phyloP scores from a whole-genome alignment of 2,113 vertebrate species.

The Mesoclemmys tuberculata region DNA sequence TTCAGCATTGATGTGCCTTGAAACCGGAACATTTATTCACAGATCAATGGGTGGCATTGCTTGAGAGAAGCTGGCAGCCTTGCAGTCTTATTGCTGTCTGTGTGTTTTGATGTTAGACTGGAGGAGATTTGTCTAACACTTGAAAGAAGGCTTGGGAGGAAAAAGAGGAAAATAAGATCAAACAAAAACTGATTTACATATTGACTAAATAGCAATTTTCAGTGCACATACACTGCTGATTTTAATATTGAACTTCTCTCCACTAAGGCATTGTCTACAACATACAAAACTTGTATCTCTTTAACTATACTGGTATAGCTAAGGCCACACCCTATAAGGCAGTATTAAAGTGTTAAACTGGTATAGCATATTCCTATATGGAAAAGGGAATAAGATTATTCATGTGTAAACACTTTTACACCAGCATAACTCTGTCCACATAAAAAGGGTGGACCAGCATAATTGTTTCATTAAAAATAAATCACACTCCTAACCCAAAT shows the following conservation, averaged over 20 bases:
- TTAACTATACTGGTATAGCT: not conserved
- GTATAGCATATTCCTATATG: not conserved
- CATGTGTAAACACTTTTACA: not conserved
- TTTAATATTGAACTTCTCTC: not conserved
- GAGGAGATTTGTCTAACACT: slow-evolving; percentile 65
- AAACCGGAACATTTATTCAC: slow-evolving; percentile 74
- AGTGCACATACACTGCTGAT: not conserved
- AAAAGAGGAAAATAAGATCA: slow-evolving; percentile 31
- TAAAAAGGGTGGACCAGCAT: not conserved
- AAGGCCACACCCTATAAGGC: not conserved
- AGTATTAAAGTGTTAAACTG: not conserved
- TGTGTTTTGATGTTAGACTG: slow-evolving; percentile 63
- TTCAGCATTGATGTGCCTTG: slow-evolving; percentile 65
- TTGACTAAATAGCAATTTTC: slow-evolving; percentile 21
- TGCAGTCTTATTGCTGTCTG: slow-evolving; percentile 67
- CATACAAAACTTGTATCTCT: not conserved
- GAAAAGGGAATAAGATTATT: not conserved
- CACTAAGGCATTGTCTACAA: not conserved
- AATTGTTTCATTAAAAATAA: not conserved
- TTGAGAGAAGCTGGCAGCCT: slow-evolving; percentile 64
- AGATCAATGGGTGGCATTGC: slow-evolving; percentile 72
- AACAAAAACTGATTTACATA: slow-evolving; percentile 17
- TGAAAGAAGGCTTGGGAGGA: slow-evolving; percentile 51
- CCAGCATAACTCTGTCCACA: not conserved
- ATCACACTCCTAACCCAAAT: not conserved